Base-by-base conservation (phyloP, 2,888 invertebrate genomes). In the Cerceris ruficornis region DNA sequence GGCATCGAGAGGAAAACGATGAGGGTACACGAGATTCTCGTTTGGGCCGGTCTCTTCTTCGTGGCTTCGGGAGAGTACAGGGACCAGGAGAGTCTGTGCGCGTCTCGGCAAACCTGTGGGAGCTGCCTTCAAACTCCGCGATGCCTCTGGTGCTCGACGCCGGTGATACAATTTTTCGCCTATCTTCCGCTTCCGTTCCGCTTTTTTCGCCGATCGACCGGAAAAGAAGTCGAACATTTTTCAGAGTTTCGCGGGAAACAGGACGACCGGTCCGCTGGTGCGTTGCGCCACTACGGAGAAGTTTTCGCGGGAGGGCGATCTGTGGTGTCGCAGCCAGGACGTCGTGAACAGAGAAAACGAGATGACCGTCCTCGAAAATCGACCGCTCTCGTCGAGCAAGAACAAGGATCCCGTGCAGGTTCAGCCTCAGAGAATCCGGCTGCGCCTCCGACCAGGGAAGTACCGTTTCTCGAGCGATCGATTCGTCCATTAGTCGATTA, bases 381-480 rank as follows among this genome's bases (percentile, higher is more conserved):
- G 64, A 7, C 65, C 83, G 6, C 75, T 90, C 13, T 84, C 82
- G 0, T 85, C 83, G 39, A 68, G 58, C 0, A 86, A 86, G 4
- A 82, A 69, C 17, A 77, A 52, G 42, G 88, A 89, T 46, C 88
- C 91, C 0, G 86, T 93, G 13, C 95, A 95, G 87, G 92, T 96
- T 39, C 93, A 88, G 75, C 95, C 95, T 0, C 95, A 95, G 0
- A 90, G 91, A 72, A 88, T 95, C 2, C 92, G 90, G 60, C 87
- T 94, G 17, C 92, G 94, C 17, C 94, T 94, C 17, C 94, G 94
- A 0, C 91, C 92, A 85, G 89, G 91, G 86, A 75, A 64, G 58
- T 78, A 46, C 13, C 9, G 11, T 9, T 58, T 42, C 41, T 28
- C 28, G 28, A 28, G 28, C 28, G 28, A 28, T 28, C 28, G 28